These are phyloP conservation scores for Actias luna DNA, from an alignment of 2,888 invertebrate genomes.

Conservation along the genomic window DNA sequence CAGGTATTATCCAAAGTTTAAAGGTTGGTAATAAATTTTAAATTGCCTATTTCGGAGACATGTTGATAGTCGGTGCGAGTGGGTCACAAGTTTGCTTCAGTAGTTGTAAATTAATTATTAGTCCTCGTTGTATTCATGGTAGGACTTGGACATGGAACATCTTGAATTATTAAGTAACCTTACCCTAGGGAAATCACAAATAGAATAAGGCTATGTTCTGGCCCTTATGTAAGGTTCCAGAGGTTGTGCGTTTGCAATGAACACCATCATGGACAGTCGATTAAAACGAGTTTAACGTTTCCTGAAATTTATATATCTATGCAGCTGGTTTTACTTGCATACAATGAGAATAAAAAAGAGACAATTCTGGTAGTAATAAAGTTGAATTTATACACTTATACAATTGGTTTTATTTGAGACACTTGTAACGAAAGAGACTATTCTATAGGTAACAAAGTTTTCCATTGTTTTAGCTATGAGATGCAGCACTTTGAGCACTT, in stretches of 20 bases:
- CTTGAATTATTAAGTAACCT: constrained; percentile 73
- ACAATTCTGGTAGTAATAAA: too few species aligned
- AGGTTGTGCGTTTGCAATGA: not conserved
- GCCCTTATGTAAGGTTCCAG: not conserved
- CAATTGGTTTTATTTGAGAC: not conserved
- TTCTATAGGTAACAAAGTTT: too few species aligned
- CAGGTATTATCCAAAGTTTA: constrained; percentile 1
- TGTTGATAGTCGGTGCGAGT: constrained; percentile 29
- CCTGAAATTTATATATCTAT: not conserved
- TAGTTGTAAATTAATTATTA: constrained; percentile 68
- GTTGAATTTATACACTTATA: not conserved
- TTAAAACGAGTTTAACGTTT: not conserved
- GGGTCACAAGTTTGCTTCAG: constrained; percentile 47
- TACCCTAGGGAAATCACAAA: constrained; percentile 74
- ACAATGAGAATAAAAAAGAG: too few species aligned
- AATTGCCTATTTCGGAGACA: constrained; percentile 10
- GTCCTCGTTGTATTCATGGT: constrained; percentile 57
- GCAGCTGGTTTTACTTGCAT: not conserved
- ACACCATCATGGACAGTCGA: not conserved
- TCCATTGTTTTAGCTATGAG: too few species aligned
- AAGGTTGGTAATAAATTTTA: constrained; percentile 15
- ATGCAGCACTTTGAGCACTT: too few species aligned
- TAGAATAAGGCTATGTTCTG: constrained; percentile 28
- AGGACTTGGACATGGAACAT: constrained; percentile 60
- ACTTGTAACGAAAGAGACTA: too few species aligned